Evolutionary conservation across 2,888 invertebrate genomes (phyloP).

Genomic region (Elaeidobius kamerunicus): DNA sequence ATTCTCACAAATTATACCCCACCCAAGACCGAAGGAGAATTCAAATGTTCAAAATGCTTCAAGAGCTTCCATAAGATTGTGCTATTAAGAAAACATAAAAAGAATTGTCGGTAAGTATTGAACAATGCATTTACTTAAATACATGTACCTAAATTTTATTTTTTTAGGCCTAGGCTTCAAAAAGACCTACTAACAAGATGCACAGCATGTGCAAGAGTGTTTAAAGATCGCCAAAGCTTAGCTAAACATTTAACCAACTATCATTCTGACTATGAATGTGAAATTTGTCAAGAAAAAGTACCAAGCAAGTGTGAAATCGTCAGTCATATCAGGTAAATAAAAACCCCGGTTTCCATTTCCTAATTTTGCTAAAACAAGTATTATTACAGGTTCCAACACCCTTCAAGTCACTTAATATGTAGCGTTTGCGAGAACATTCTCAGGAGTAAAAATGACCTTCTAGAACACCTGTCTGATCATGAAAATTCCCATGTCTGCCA

Average conservation of each 20-base stretch:
- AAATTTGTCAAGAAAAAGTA: slow-evolving; percentile 53
- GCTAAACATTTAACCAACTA: slow-evolving; percentile 56
- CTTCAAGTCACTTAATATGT: slow-evolving; percentile 54
- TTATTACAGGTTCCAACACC: slow-evolving; percentile 50
- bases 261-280: slow-evolving; percentile 55
- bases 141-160: neutral
- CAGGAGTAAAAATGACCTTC: slow-evolving; percentile 53
- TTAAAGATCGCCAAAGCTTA: slow-evolving; percentile 55
- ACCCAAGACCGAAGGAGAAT: slow-evolving; percentile 50
- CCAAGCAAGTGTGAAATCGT: slow-evolving; percentile 58
- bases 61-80: slow-evolving; percentile 57
- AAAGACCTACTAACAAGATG: slow-evolving; percentile 57
- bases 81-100: slow-evolving; percentile 56
- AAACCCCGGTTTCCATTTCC: neutral
- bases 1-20: slow-evolving; percentile 50
- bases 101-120: slow-evolving; percentile 49
- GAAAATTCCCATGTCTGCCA: slow-evolving; percentile 55
- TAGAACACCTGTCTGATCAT: slow-evolving; percentile 54
- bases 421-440: slow-evolving; percentile 54
- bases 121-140: neutral
- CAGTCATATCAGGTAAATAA: slow-evolving; percentile 47
- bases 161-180: slow-evolving; percentile 45
- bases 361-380: too few species aligned
- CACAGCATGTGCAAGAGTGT: slow-evolving; percentile 56
- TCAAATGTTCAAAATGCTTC: slow-evolving; percentile 55